Evolutionary conservation across 2,888 invertebrate species (phyloP).

Genomic region (Aelia acuminata): DNA sequence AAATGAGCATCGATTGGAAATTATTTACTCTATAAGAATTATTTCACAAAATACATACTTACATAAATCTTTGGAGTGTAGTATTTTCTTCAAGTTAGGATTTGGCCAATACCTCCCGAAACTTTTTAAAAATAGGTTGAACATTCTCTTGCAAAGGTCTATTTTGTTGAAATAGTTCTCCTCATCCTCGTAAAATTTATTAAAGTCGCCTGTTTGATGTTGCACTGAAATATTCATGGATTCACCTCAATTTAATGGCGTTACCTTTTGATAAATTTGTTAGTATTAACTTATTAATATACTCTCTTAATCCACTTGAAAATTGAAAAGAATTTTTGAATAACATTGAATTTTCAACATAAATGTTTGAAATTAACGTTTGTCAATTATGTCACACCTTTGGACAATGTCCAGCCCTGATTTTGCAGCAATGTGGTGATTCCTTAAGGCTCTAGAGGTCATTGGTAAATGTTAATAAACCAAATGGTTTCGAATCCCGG

Average conservation of each 20-base stretch:
- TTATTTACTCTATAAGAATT: neutral
- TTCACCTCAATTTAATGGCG: neutral
- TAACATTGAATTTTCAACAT: too few relatives aligned
- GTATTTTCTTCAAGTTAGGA: neutral
- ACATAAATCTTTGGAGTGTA: slow-evolving; percentile 37
- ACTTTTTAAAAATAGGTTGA: neutral
- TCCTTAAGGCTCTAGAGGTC: too few relatives aligned
- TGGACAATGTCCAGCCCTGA: too few relatives aligned
- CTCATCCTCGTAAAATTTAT: slow-evolving; percentile 26
- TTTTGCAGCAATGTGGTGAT: too few relatives aligned
- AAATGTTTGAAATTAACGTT: too few relatives aligned
- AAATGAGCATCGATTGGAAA: neutral
- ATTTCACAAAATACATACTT: slow-evolving; percentile 25
- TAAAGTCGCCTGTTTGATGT: slow-evolving; percentile 45
- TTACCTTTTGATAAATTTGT: neutral
- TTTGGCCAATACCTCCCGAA: neutral
- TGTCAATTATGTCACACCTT: too few relatives aligned
- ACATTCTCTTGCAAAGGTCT: slow-evolving; percentile 36
- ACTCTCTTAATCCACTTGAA: neutral
- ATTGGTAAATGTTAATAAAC: too few relatives aligned
- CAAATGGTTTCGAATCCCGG: too few relatives aligned
- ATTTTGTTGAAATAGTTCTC: neutral
- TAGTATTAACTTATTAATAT: neutral
- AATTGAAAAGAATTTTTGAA: neutral
- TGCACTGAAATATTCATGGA: slow-evolving; percentile 24